Conservation (phyloP, 2,113 vertebrate genomes). For the Morphnarchus princeps region DNA sequence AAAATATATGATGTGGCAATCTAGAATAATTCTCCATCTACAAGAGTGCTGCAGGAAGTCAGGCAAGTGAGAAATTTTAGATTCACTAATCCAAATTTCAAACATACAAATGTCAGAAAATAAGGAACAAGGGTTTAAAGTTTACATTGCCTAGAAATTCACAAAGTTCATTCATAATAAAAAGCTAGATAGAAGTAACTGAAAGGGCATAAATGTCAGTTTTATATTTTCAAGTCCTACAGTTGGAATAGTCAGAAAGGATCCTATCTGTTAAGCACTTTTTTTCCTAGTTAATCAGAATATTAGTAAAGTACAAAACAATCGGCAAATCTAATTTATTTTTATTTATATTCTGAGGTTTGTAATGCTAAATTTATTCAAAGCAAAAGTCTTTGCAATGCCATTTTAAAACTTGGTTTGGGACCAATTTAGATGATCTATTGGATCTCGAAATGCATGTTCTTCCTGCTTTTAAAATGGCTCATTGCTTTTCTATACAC, state of each 20-base stretch:
- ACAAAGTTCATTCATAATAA: neutral
- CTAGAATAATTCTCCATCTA: neutral
- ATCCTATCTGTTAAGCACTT: neutral
- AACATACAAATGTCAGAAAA: neutral
- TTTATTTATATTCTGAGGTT: neutral
- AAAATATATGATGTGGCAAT: neutral
- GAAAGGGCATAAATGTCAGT: neutral
- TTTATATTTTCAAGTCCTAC: neutral
- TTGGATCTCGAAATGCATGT: conserved; percentile 61
- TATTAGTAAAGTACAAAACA: neutral
- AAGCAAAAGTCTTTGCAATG: conserved; percentile 34
- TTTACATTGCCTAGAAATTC: neutral
- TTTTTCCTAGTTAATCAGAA: neutral
- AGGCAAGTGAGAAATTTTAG: neutral
- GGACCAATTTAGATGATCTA: conserved; percentile 65
- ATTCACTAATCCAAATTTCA: neutral
- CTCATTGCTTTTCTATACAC: conserved; percentile 46
- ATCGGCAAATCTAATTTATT: neutral
- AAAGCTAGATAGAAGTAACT: neutral
- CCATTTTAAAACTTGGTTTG: conserved; percentile 51
- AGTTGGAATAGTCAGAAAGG: neutral
- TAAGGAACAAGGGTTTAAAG: neutral
- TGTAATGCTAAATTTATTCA: conserved; percentile 46
- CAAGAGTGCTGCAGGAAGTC: neutral
- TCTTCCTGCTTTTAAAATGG: conserved; percentile 69